Conservation (phyloP, 2,797 vertebrate species). For the Chloroceryle inda region DNA sequence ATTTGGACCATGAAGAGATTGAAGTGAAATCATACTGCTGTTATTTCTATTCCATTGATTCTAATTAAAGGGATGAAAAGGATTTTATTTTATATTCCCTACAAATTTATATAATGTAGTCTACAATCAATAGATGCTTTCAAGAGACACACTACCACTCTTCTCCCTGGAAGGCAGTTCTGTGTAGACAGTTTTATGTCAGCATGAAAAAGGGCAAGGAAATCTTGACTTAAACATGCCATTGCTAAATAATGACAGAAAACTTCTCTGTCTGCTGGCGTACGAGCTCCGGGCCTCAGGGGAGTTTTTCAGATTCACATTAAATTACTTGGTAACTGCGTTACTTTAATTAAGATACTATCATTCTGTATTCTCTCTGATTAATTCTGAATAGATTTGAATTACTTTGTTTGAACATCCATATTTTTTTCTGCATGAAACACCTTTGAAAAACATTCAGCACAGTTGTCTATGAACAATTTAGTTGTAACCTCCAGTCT, state of each 20-base stretch:
- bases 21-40: background rate
- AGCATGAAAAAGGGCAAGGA: background rate
- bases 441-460: background rate
- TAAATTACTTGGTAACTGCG: background rate
- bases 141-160: background rate
- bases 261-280: background rate
- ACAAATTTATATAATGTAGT: background rate
- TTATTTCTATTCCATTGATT: background rate
- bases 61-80: background rate
- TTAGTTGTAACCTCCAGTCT: background rate
- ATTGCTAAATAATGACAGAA: background rate
- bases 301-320: background rate
- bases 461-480: background rate
- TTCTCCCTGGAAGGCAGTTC: background rate
- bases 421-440: background rate
- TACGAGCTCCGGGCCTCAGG: background rate
- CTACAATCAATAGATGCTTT: background rate
- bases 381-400: background rate
- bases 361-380: background rate
- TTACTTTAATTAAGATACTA: background rate
- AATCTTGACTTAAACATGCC: background rate
- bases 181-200: background rate
- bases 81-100: background rate
- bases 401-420: background rate
- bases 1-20: background rate